Evolutionary conservation across 2,888 invertebrate genomes (phyloP).

Genomic region (Eulithis testata): DNA sequence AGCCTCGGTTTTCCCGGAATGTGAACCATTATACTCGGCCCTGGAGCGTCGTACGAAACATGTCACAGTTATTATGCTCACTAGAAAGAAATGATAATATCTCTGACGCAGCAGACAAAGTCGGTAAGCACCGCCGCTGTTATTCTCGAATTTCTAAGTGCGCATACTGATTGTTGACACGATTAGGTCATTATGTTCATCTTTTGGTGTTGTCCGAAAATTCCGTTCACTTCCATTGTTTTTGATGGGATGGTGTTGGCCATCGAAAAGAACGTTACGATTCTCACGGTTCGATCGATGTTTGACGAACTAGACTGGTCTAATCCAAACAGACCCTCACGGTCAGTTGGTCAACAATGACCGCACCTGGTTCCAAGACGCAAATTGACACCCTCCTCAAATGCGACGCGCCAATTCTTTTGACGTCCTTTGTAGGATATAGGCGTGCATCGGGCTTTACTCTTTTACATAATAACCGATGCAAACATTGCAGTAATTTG

Average conservation of each 20-base stretch:
- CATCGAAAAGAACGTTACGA: slow-evolving; percentile 56
- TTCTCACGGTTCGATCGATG: slow-evolving; percentile 72
- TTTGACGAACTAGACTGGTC: slow-evolving; percentile 67
- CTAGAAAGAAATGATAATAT: slow-evolving; percentile 81
- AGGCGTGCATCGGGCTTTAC: slow-evolving; percentile 73
- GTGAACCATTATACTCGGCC: slow-evolving; percentile 75
- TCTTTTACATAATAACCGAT: slow-evolving; percentile 67
- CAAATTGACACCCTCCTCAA: slow-evolving; percentile 77
- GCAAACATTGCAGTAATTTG: slow-evolving; percentile 78
- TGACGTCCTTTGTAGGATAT: slow-evolving; percentile 66
- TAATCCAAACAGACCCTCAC: slow-evolving; percentile 73
- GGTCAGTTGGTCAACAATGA: slow-evolving; percentile 80
- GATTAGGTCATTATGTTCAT: slow-evolving; percentile 62
- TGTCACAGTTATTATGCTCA: slow-evolving; percentile 83
- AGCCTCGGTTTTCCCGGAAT: slow-evolving; percentile 78
- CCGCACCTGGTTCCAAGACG: slow-evolving; percentile 72
- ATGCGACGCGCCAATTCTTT: slow-evolving; percentile 63
- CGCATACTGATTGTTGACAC: slow-evolving; percentile 64
- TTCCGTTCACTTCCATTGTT: slow-evolving; percentile 23
- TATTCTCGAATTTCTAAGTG: slow-evolving; percentile 62
- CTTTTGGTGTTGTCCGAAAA: slow-evolving; percentile 38
- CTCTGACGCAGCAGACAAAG: slow-evolving; percentile 75
- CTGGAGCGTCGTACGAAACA: slow-evolving; percentile 75
- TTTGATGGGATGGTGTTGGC: slow-evolving; percentile 25
- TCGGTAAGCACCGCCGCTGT: slow-evolving; percentile 58